Evolutionary conservation across 1,140 invertebrate species (phyloP), one percentile per base, ranked within the genome.

Genomic region (Plutomurus gul): DNA sequence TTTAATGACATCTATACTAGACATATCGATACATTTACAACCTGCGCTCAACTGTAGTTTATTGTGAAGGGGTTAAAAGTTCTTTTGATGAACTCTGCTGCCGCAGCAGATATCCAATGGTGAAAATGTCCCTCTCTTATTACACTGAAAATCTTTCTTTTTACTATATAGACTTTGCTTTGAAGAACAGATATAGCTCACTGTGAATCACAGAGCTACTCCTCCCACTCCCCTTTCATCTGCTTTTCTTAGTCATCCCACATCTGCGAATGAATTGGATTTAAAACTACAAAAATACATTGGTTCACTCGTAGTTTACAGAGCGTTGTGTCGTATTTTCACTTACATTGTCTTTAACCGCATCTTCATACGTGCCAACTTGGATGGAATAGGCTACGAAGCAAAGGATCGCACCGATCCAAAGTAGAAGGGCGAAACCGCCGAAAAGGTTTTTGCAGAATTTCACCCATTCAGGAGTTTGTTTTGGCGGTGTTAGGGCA

Each of bases 391-490:
- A 99, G 85, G 96, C 97, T 88, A 98, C 92, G 88, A 98, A 99
- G 90, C 97, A 99, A 75, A 99, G 92, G 87, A 98, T 93, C 85
- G 96, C 95, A 87, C 97, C 97, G 88, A 98, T 95, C 97, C 97
- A 99, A 83, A 99, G 89, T 85, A 99, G 89, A 86, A 98, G 90
- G 84, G 96, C 94, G 87, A 99, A 99, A 85, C 97, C 97, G 84
- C 96, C 96, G 88, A 99, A 99, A 78, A 99, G 90, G 89, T 98
- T 96, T 83, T 89, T 82, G 47, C 78, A 81, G 72, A 84, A 82
- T 56, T 98, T 99, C 56, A 99, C 92, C 96, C 97, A 99, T 92
- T 98, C 96, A 80, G 97, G 96, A 22, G 96, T 99, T 85, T 94
- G 94, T 90, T 95, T 96, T 81, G 97, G 97, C 84, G 97, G 96